A percentile compares a stretch with the other conserved stretches of the same genome.
These are phyloP conservation scores for Benthosema pterotum DNA, from an alignment of 2,797 vertebrate genomes.

Conservation along the genomic window DNA sequence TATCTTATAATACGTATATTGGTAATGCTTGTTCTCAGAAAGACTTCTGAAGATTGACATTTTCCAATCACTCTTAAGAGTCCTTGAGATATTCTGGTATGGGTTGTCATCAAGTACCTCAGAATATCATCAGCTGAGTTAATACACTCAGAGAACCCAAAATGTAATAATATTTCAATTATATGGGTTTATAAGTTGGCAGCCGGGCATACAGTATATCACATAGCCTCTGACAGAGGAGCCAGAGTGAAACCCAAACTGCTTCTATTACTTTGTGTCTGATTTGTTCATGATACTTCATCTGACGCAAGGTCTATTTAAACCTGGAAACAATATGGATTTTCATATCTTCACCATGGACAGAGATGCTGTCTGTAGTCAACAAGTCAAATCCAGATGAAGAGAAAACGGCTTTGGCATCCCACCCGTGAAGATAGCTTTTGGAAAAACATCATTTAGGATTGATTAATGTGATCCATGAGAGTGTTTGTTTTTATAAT, in stretches of 20 bases:
- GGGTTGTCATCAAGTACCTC: background rate
- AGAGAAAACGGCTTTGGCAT: background rate
- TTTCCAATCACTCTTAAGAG: background rate
- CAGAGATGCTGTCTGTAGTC: background rate
- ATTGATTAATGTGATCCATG: too few relatives aligned
- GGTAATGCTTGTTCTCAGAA: background rate
- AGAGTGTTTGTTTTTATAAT: background rate
- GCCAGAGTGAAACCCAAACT: constrained; percentile 14
- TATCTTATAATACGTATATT: background rate
- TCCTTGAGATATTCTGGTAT: too few relatives aligned
- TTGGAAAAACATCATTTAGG: too few relatives aligned
- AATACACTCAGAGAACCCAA: background rate
- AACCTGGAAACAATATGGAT: background rate
- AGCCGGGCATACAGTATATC: constrained; percentile 6
- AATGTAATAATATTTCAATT: constrained; percentile 15
- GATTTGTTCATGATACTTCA: background rate
- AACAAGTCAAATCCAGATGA: background rate
- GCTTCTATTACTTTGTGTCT: background rate
- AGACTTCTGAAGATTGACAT: background rate
- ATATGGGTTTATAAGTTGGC: constrained; percentile 6
- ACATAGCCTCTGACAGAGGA: constrained; percentile 23
- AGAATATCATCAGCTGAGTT: constrained; percentile 2
- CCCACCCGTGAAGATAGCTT: background rate
- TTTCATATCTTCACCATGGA: constrained; percentile 19
- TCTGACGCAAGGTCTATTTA: background rate